Evolutionary conservation across 2,888 invertebrate genomes (phyloP), one percentile per base, ranked within the genome.

Genomic region (Cheilosia soror): DNA sequence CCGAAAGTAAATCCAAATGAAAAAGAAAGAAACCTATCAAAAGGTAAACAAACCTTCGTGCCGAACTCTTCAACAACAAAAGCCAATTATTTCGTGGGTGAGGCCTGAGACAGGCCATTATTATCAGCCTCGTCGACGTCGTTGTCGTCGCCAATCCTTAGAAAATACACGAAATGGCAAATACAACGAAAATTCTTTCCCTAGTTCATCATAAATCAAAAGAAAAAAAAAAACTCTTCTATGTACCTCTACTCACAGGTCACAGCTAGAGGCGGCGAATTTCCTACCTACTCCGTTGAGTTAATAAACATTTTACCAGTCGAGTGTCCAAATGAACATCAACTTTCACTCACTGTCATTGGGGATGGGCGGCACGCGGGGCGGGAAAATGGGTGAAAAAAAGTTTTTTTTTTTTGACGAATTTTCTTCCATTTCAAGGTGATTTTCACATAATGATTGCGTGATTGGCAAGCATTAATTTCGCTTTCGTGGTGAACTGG

Each of bases 391-490:
- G 20, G 20, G 20, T 20, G 20, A 4, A 27, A 53, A 37, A 9
- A n/a, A n/a, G 33, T 7, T n/a, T 9, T 42, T 44, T 33, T 33
- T 47, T 57, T 69, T 69, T 40, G 15, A 47, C 55, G 20, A 71
- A 63, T 57, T 71, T 68, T 42, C 27, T 55, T 57, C 31, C 42
- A 27, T 49, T 63, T 63, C 68, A 81, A 81, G 80, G 76, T 63
- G 62, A 63, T 63, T 69, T 63, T 69, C 49, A 75, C 80, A 75
- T 69, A 69, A 69, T 69, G 69, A 69, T 69, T 57, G 69, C 69
- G 69, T 69, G 69, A 31, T 68, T 63, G 33, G 49, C 47, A 60
- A 25, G 31, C 68, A 76, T 81, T 76, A 37, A 57, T 76, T 76
- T 15, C 49, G 27, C n/a, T 49, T 57, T 57, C 44, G n/a, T 33